Conservation (phyloP, 92 coral and sea anemone species). For the Ricordea florida region DNA sequence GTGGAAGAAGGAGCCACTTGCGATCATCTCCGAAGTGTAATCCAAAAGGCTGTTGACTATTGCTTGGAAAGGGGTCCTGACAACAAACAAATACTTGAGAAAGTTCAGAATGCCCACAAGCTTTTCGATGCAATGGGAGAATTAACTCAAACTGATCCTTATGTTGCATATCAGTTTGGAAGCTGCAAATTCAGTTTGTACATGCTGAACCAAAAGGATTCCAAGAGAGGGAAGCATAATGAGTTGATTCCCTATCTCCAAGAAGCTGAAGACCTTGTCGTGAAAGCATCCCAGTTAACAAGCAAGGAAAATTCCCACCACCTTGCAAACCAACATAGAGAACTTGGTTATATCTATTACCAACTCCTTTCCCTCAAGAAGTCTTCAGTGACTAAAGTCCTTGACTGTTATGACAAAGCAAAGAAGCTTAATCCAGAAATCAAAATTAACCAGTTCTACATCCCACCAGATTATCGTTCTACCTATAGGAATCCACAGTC, state of each 20-base stretch:
- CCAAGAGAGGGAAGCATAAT: neutral
- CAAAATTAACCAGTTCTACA: conserved; percentile 16
- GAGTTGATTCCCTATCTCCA: conserved; percentile 30
- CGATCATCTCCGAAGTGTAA: conserved; percentile 47
- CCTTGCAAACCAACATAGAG: conserved; percentile 54
- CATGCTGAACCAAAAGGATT: neutral
- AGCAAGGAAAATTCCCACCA: conserved; percentile 30
- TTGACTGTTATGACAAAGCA: conserved; percentile 51
- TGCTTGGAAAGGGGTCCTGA: conserved; percentile 8
- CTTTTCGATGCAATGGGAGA: conserved; percentile 75
- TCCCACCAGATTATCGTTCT: conserved; percentile 29
- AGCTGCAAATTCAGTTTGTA: conserved; percentile 55
- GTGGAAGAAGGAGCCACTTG: conserved; percentile 52
- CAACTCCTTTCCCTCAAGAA: conserved; percentile 27
- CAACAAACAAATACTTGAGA: neutral
- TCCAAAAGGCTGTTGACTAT: conserved; percentile 13
- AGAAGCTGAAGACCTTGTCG: conserved; percentile 55
- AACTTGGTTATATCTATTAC: conserved; percentile 59
- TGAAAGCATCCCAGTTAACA: conserved; percentile 56
- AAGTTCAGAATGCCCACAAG: conserved; percentile 69
- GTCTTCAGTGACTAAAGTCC: conserved; percentile 36
- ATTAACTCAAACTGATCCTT: conserved; percentile 40
- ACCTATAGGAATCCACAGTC: no score
- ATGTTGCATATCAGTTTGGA: conserved; percentile 61
- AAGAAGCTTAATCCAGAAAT: conserved; percentile 51